phyloP scores from a whole-genome alignment of 2,888 invertebrate species.

The Seladonia tumulorum region DNA sequence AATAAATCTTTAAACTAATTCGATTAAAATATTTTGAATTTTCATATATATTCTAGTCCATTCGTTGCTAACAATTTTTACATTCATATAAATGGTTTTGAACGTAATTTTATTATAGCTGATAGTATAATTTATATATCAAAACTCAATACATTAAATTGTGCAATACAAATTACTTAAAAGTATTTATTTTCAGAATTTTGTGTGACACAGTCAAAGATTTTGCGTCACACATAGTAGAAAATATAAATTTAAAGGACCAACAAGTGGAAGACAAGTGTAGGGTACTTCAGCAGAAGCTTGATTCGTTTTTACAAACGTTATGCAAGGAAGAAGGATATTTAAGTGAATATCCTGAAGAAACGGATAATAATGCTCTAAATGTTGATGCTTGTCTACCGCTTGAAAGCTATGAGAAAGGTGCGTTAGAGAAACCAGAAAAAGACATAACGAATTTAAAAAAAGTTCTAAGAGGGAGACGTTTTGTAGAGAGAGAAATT shows the following conservation, averaged over 20 bases:
- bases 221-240: slow-evolving; percentile 88
- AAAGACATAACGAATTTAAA: slow-evolving; percentile 86
- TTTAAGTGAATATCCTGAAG: slow-evolving; percentile 75
- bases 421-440: slow-evolving; percentile 85
- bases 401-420: slow-evolving; percentile 80
- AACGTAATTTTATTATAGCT: too few species aligned
- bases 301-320: slow-evolving; percentile 90
- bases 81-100: too few species aligned
- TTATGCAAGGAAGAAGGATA: slow-evolving; percentile 88
- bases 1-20: not conserved
- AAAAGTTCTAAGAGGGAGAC: slow-evolving; percentile 78
- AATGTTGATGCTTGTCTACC: slow-evolving; percentile 68
- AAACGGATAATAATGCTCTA: slow-evolving; percentile 72
- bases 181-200: slow-evolving; percentile 82
- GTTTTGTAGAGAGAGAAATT: slow-evolving; percentile 86
- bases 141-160: not conserved
- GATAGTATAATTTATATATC: not conserved
- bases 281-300: slow-evolving; percentile 90
- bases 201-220: slow-evolving; percentile 93
- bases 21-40: not conserved
- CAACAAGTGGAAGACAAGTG: slow-evolving; percentile 89
- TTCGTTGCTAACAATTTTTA: not conserved
- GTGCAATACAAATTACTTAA: slow-evolving; percentile 18
- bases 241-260: slow-evolving; percentile 86
- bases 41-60: not conserved